Evolutionary conservation across 2,113 vertebrate species (phyloP).

Genomic region (Paraplagusia blochii): DNA sequence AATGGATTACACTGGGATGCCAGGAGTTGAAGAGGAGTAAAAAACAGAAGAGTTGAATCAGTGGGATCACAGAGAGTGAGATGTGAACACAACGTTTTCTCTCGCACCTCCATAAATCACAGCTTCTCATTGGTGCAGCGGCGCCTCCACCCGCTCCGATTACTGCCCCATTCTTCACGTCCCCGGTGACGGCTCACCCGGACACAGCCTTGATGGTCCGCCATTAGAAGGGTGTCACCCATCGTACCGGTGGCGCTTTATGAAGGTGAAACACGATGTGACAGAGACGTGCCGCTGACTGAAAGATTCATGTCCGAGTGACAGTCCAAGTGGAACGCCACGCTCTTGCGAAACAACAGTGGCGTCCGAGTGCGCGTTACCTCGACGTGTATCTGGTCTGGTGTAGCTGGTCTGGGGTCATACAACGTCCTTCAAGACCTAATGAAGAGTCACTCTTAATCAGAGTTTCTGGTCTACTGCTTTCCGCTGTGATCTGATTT

Average conservation of each 20-base stretch:
- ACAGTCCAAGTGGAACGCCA: constrained; percentile 23
- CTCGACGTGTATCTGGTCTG: too few species aligned
- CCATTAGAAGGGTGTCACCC: constrained; percentile 59
- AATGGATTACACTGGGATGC: constrained; percentile 29
- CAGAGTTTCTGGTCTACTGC: too few species aligned
- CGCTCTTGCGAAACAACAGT: too few species aligned
- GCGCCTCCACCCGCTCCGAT: constrained; percentile 51
- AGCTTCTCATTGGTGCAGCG: constrained; percentile 63
- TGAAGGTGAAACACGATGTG: constrained; percentile 66
- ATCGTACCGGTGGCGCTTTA: constrained; percentile 55
- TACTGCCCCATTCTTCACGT: constrained; percentile 59
- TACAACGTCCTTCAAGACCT: too few species aligned
- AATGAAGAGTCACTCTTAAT: too few species aligned
- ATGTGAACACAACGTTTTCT: constrained; percentile 31
- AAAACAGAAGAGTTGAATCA: constrained; percentile 3
- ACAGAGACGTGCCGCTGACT: constrained; percentile 16
- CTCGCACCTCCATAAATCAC: constrained; percentile 63
- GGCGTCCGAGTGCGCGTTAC: too few species aligned
- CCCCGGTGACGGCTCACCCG: constrained; percentile 65
- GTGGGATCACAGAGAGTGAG: constrained; percentile 47
- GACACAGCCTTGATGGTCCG: constrained; percentile 71
- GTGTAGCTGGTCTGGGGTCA: too few species aligned
- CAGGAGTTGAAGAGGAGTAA: constrained; percentile 24
- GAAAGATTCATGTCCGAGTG: constrained; percentile 38
- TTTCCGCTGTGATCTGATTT: too few species aligned